Evolutionary conservation across 1,140 invertebrate genomes (phyloP).

Genomic region (Pachyrhynchus sulphureomaculatus): DNA sequence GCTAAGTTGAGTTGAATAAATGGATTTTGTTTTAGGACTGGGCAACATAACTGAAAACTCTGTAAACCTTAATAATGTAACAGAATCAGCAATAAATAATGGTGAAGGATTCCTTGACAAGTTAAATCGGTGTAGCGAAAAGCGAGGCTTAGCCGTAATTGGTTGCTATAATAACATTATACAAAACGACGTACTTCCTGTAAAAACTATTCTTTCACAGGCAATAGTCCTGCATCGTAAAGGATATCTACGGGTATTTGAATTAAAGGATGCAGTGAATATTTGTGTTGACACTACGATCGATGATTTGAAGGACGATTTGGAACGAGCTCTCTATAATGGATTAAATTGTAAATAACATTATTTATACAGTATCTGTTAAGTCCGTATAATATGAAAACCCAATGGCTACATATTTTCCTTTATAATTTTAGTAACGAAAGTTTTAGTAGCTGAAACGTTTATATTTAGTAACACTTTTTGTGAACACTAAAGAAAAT

Average conservation of each 20-base stretch:
- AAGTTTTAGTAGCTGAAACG: too few species aligned
- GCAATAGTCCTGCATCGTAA: slow-evolving; percentile 32
- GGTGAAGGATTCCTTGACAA: slow-evolving; percentile 39
- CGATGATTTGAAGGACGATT: background rate
- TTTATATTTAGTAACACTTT: too few species aligned
- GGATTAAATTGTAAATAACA: slow-evolving; percentile 6
- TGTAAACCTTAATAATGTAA: slow-evolving; percentile 12
- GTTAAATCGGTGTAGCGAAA: slow-evolving; percentile 36
- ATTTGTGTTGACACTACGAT: slow-evolving; percentile 3
- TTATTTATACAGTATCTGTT: too few species aligned
- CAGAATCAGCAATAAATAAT: slow-evolving; percentile 21
- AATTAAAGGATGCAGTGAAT: slow-evolving; percentile 14
- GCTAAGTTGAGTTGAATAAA: too few species aligned
- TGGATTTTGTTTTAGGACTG: slow-evolving; percentile 10
- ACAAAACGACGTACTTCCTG: slow-evolving; percentile 34
- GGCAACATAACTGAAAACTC: slow-evolving; percentile 22
- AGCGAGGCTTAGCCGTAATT: slow-evolving; percentile 31
- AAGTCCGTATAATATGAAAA: too few species aligned
- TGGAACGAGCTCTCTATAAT: background rate
- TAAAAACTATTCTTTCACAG: slow-evolving; percentile 35
- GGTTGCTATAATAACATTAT: slow-evolving; percentile 44
- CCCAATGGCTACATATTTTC: too few species aligned
- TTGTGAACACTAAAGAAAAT: too few species aligned
- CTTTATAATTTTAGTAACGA: too few species aligned
- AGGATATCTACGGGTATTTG: slow-evolving; percentile 31